phyloP scores from a whole-genome alignment of 2,888 invertebrate genomes.

The Lacanobia oleracea region DNA sequence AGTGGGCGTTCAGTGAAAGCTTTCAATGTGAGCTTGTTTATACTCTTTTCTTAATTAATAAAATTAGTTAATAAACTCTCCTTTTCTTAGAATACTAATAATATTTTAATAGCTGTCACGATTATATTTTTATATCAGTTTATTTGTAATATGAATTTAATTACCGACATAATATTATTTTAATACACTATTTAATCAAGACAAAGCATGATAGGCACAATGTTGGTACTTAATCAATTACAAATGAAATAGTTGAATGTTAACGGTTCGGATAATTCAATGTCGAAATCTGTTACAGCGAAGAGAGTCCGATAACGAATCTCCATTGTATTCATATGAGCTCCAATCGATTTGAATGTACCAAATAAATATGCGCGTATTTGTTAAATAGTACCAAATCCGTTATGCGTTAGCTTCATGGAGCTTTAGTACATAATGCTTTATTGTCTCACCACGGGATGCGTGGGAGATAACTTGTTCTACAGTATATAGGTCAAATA shows the following conservation, averaged over 20 bases:
- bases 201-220: constrained; percentile 29
- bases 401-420: constrained; percentile 73
- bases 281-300: constrained; percentile 68
- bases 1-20: constrained; percentile 86
- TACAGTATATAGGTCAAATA: constrained; percentile 72
- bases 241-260: constrained; percentile 48
- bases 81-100: constrained; percentile 72
- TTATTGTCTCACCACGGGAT: constrained; percentile 76
- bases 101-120: constrained; percentile 46
- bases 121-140: constrained; percentile 16
- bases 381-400: constrained; percentile 72
- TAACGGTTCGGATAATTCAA: constrained; percentile 71
- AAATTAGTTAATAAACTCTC: constrained; percentile 78
- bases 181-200: constrained; percentile 10
- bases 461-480: constrained; percentile 74
- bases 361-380: constrained; percentile 72
- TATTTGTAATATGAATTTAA: constrained; percentile 26
- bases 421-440: constrained; percentile 71
- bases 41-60: constrained; percentile 73
- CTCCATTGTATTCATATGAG: constrained; percentile 84
- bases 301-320: constrained; percentile 73
- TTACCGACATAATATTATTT: constrained; percentile 5
- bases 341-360: constrained; percentile 72
- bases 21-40: constrained; percentile 72
- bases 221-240: constrained; percentile 27